Evolutionary conservation across 2,888 invertebrate species (phyloP).

Genomic region (Epiblema foenella): DNA sequence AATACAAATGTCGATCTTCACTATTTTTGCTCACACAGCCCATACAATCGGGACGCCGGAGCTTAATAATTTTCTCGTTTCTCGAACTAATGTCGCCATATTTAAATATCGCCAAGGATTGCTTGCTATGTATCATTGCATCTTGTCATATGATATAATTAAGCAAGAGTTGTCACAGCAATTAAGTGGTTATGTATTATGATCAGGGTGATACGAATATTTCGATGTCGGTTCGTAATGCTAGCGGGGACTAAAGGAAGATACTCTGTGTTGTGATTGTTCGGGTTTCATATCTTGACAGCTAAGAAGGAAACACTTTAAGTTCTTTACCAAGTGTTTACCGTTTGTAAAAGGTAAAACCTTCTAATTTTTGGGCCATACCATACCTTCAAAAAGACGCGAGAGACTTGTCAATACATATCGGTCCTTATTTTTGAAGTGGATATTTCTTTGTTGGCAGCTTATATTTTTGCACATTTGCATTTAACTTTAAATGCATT

Average conservation of each 20-base stretch:
- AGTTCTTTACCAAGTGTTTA: too few relatives aligned
- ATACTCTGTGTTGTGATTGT: neutral
- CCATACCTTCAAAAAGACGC: too few relatives aligned
- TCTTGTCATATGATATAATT: conserved; percentile 36
- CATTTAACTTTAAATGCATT: too few relatives aligned
- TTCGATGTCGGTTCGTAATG: conserved; percentile 1
- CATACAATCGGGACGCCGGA: neutral
- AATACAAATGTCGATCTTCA: neutral
- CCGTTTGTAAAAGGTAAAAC: too few relatives aligned
- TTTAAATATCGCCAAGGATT: conserved; percentile 17
- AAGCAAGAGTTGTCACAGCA: conserved; percentile 29
- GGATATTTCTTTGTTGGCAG: too few relatives aligned
- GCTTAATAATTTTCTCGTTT: neutral
- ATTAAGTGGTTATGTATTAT: neutral
- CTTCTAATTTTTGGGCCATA: too few relatives aligned
- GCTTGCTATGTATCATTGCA: conserved; percentile 43
- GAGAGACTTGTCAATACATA: too few relatives aligned
- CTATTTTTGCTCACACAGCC: neutral
- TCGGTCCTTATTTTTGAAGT: too few relatives aligned
- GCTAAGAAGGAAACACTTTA: too few relatives aligned
- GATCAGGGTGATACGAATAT: conserved; percentile 13
- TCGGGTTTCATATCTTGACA: neutral
- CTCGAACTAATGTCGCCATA: neutral
- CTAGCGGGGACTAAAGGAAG: neutral
- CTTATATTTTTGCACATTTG: too few relatives aligned